Evolutionary conservation across 2,113 vertebrate species (phyloP).

Genomic region (Labeo catla): DNA sequence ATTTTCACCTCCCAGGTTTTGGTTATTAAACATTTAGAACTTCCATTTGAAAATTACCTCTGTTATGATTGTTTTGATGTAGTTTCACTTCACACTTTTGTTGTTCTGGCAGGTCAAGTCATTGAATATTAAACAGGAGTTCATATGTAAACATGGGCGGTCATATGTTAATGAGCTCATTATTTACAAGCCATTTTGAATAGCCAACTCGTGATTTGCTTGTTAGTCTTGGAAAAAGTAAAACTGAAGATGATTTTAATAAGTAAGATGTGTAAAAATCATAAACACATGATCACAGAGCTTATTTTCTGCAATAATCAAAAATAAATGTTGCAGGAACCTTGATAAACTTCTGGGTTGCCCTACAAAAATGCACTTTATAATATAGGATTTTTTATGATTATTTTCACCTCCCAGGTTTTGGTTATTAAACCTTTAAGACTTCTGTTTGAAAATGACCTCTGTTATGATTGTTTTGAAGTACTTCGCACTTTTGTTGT

Average conservation of each 20-base stretch:
- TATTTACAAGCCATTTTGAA: background rate
- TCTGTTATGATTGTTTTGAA: background rate
- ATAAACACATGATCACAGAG: too few relatives aligned
- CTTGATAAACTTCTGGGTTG: too few relatives aligned
- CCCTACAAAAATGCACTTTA: background rate
- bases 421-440: background rate
- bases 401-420: background rate
- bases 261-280: too few relatives aligned
- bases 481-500: background rate
- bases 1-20: background rate
- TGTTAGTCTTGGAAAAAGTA: too few relatives aligned
- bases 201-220: too few relatives aligned
- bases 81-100: background rate
- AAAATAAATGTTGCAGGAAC: too few relatives aligned
- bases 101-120: background rate
- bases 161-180: background rate
- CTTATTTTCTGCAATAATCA: too few relatives aligned
- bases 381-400: too few relatives aligned
- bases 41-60: background rate
- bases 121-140: too few relatives aligned
- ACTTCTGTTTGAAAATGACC: background rate
- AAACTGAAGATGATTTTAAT: too few relatives aligned
- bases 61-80: background rate
- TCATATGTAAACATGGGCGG: background rate
- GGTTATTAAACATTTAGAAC: background rate